Evolutionary conservation across 2,888 invertebrate genomes (phyloP).

Genomic region (Plagodis dolabraria): DNA sequence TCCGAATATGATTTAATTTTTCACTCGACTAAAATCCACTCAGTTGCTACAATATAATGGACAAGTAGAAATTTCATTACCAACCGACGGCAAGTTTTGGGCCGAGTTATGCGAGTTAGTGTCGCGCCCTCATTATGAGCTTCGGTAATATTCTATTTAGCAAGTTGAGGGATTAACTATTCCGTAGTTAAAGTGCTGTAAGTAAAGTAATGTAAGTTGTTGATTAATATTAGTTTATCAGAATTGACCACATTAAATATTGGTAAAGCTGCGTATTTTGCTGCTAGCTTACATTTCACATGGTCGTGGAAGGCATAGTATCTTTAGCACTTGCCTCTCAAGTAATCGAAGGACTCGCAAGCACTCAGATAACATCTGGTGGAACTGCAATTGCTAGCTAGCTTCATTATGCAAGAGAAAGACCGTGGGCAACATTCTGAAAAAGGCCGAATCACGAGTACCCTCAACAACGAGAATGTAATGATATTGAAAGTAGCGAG

Average conservation of each 20-base stretch:
- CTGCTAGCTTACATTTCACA: neutral
- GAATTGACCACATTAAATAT: neutral
- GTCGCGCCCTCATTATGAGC: constrained; percentile 14
- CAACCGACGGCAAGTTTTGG: constrained; percentile 22
- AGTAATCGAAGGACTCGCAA: too few species aligned
- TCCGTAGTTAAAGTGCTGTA: constrained; percentile 4
- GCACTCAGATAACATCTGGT: too few species aligned
- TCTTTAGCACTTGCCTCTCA: too few species aligned
- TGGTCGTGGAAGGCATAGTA: too few species aligned
- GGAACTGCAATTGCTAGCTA: too few species aligned
- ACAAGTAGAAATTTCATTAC: constrained; percentile 39
- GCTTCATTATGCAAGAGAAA: too few species aligned
- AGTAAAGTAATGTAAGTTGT: neutral
- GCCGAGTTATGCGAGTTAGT: constrained; percentile 25
- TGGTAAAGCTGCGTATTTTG: neutral
- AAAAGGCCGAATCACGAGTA: too few species aligned
- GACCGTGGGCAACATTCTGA: too few species aligned
- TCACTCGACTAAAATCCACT: constrained; percentile 25
- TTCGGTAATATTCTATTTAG: constrained; percentile 25
- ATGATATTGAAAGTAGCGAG: too few species aligned
- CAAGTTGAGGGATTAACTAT: constrained; percentile 8
- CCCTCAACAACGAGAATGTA: too few species aligned
- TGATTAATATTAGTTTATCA: neutral
- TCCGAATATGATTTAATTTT: constrained; percentile 28
- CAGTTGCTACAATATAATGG: constrained; percentile 33